A percentile compares a stretch with the other conserved stretches of the same genome.
phyloP scores from a whole-genome alignment of 2,113 vertebrate genomes.

The Pycnonotus jocosus region DNA sequence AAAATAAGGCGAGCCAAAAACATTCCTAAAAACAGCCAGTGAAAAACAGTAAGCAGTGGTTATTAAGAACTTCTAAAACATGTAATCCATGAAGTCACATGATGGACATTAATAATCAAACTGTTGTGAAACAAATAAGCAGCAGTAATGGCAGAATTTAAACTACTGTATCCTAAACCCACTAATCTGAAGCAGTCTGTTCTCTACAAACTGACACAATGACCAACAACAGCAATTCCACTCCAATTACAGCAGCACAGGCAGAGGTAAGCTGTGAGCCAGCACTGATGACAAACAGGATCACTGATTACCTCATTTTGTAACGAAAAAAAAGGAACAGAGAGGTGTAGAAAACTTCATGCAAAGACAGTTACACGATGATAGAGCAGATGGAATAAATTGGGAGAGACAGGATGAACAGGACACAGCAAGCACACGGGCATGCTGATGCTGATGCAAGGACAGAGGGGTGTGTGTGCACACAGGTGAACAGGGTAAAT shows the following conservation, averaged over 20 bases:
- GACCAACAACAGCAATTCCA: neutral
- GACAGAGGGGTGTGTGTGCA: neutral
- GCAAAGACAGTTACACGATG: neutral
- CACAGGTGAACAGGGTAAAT: neutral
- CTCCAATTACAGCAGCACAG: neutral
- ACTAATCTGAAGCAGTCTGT: neutral
- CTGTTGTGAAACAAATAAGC: neutral
- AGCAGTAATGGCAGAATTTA: neutral
- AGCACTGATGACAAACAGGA: neutral
- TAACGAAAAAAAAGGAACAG: neutral
- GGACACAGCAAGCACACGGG: neutral
- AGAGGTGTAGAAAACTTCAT: neutral
- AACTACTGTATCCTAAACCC: neutral
- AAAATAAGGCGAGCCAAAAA: neutral
- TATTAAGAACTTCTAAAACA: neutral
- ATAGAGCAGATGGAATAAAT: neutral
- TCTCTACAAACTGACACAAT: neutral
- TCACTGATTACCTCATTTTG: neutral
- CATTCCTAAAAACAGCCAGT: neutral
- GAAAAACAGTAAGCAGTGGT: neutral
- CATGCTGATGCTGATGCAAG: neutral
- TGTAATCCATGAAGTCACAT: neutral
- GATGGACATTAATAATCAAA: constrained; percentile 26
- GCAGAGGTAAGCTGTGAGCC: neutral
- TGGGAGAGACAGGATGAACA: neutral